These are phyloP conservation scores for Agelas oroides DNA, from an alignment of 37 sponge, comb jelly and placozoan species.

Conservation along the genomic window DNA sequence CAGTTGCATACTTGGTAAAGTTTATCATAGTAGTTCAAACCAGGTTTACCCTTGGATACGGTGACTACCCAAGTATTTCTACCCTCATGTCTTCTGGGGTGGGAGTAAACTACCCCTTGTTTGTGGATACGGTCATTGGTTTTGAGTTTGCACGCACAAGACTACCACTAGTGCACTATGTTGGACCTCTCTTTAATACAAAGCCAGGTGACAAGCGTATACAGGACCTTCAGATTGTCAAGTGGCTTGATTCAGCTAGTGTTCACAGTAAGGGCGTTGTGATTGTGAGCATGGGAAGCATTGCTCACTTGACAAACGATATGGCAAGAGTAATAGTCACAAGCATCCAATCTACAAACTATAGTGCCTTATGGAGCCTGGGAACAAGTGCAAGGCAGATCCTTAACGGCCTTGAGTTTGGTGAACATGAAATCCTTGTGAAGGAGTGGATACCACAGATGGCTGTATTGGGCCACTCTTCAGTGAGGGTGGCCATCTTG, in stretches of 20 bases:
- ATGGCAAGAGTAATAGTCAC: not conserved
- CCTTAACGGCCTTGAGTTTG: slow-evolving; percentile 1
- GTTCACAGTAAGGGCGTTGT: not conserved
- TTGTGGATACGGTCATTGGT: slow-evolving; percentile 8
- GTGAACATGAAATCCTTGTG: not conserved
- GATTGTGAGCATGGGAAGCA: slow-evolving; percentile 37
- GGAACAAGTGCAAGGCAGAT: not conserved
- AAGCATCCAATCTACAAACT: not conserved
- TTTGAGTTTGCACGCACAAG: slow-evolving; percentile 31
- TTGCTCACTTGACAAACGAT: not conserved
- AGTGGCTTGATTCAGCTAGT: slow-evolving; percentile 18
- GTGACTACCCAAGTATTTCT: no score
- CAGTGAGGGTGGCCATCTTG: slow-evolving; percentile 15
- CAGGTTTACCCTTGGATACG: no score
- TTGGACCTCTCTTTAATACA: slow-evolving; percentile 16
- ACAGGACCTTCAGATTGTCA: not conserved
- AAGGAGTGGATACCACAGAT: slow-evolving; percentile 34
- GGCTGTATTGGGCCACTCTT: slow-evolving; percentile 20
- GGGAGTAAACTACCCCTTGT: not conserved
- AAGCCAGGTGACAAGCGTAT: not conserved
- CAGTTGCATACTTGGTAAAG: not conserved
- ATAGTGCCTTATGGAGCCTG: slow-evolving; percentile 33
- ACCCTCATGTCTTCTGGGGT: not conserved
- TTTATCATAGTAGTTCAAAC: no score
- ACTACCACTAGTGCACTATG: slow-evolving; percentile 19